These are phyloP conservation scores for Podargus strigoides DNA, from an alignment of 2,797 vertebrate species.

Conservation along the genomic window DNA sequence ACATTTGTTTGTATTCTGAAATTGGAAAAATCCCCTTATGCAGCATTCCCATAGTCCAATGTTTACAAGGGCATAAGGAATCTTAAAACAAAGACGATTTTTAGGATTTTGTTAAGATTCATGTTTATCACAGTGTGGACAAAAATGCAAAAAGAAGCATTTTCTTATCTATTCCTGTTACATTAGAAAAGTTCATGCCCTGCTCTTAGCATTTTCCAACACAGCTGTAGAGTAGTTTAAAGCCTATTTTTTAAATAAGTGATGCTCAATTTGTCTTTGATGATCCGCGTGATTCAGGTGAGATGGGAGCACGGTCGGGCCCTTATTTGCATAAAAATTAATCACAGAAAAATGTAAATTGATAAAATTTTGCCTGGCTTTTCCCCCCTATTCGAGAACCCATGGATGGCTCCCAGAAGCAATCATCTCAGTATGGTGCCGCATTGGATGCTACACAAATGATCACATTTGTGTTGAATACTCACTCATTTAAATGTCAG, in stretches of 20 bases:
- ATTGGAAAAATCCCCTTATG: background rate
- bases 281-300: constrained; percentile 89
- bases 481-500: constrained; percentile 99
- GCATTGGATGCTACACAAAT: constrained; percentile 89
- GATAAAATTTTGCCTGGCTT: constrained; percentile 84
- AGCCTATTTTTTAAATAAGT: constrained; percentile 87
- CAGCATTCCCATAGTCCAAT: background rate
- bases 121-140: constrained; percentile 62
- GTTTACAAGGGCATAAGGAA: constrained; percentile 55
- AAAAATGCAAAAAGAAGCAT: constrained; percentile 71
- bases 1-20: background rate
- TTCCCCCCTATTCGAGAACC: constrained; percentile 79
- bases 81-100: constrained; percentile 59
- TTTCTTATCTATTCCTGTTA: constrained; percentile 77
- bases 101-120: constrained; percentile 75
- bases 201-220: constrained; percentile 79
- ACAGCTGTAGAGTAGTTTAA: constrained; percentile 85
- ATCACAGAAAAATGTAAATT: constrained; percentile 92
- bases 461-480: constrained; percentile 92
- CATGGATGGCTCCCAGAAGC: constrained; percentile 84
- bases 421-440: constrained; percentile 95
- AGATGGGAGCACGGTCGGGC: constrained; percentile 82
- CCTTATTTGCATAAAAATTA: constrained; percentile 90
- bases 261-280: constrained; percentile 87
- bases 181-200: constrained; percentile 80